phyloP scores from a whole-genome alignment of 92 coral and sea anemone genomes.

The Galaxea fascicularis region DNA sequence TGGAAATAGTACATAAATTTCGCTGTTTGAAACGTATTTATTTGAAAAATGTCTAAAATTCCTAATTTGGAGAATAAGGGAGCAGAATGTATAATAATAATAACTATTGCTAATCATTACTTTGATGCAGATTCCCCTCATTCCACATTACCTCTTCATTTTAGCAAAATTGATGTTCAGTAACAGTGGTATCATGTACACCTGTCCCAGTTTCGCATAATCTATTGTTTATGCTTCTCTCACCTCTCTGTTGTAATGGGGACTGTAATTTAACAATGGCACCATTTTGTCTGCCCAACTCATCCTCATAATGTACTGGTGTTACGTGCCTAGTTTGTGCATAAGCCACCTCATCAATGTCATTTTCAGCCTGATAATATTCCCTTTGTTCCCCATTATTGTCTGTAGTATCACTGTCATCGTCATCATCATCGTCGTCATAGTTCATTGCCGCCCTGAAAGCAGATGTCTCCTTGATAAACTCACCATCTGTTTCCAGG shows the following conservation, averaged over 20 bases:
- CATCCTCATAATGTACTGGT: constrained; percentile 12
- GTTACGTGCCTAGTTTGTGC: constrained; percentile 18
- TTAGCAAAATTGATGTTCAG: too few relatives aligned
- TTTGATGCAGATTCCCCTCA: too few relatives aligned
- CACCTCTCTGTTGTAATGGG: constrained; percentile 37
- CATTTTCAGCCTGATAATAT: constrained; percentile 23
- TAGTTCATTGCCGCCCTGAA: constrained; percentile 92
- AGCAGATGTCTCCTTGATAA: constrained; percentile 87
- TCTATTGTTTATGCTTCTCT: neutral
- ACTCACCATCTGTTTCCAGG: constrained; percentile 64
- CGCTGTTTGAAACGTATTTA: too few relatives aligned
- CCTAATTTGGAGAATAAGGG: too few relatives aligned
- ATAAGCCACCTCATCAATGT: constrained; percentile 13
- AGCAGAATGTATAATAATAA: too few relatives aligned
- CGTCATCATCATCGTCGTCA: constrained; percentile 58
- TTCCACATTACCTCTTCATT: too few relatives aligned
- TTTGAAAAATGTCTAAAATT: too few relatives aligned
- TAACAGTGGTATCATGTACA: neutral
- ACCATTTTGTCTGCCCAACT: constrained; percentile 16
- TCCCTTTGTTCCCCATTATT: constrained; percentile 28
- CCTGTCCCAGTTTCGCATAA: neutral
- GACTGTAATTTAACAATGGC: constrained; percentile 26
- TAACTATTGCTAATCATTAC: too few relatives aligned
- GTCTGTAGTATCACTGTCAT: constrained; percentile 31
- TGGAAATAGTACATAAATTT: too few relatives aligned